Conservation (phyloP, 2,888 invertebrate species). For the Andrena chrysosceles region DNA sequence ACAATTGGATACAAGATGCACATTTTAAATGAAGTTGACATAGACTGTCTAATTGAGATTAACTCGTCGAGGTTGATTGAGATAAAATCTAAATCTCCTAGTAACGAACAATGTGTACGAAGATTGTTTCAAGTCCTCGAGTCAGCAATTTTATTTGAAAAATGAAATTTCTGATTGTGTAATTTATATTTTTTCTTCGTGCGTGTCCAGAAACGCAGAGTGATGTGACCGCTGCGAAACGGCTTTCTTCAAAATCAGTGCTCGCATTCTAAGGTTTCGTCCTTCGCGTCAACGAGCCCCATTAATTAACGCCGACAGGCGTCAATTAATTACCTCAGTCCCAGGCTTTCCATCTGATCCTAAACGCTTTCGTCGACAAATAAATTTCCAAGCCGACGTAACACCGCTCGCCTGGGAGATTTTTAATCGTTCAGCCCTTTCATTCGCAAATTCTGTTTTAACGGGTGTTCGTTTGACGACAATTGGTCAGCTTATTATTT, state of each 20-base stretch:
- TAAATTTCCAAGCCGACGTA: conserved; percentile 27
- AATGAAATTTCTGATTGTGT: not conserved
- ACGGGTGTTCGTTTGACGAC: not conserved
- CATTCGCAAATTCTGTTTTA: not conserved
- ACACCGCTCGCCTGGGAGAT: not conserved
- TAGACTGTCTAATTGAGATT: too few species aligned
- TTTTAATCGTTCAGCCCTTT: not conserved
- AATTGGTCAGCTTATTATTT: not conserved
- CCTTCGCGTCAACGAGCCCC: conserved; percentile 15
- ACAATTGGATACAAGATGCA: too few species aligned
- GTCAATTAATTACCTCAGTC: conserved; percentile 53
- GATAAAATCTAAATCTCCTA: too few species aligned
- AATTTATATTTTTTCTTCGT: conserved; percentile 22
- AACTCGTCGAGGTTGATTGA: too few species aligned
- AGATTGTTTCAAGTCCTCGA: too few species aligned
- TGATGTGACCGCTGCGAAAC: conserved; percentile 2
- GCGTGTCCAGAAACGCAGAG: not conserved
- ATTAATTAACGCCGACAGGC: conserved; percentile 48
- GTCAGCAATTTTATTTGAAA: too few species aligned
- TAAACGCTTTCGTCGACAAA: conserved; percentile 27
- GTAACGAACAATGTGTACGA: too few species aligned
- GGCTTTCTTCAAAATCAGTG: conserved; percentile 30
- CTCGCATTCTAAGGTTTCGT: conserved; percentile 23
- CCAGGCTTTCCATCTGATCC: conserved; percentile 27
- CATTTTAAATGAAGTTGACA: too few species aligned